Evolutionary conservation across 2,113 vertebrate genomes (phyloP).

Genomic region (Esox niger): DNA sequence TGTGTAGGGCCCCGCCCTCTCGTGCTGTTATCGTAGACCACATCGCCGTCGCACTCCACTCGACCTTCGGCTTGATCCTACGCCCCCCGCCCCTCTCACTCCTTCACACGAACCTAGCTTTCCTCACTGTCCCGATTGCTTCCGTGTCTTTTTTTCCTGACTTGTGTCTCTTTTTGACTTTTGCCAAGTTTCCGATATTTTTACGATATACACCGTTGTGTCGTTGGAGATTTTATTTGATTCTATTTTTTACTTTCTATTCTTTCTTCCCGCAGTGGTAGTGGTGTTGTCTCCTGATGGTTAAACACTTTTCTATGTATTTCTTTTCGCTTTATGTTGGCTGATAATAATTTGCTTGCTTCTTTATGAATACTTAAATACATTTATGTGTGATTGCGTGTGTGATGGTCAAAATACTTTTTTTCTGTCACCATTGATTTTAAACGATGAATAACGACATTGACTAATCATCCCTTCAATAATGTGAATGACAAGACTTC

Average conservation of each 20-base stretch:
- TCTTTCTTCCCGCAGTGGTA: constrained; percentile 32
- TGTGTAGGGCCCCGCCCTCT: constrained; percentile 29
- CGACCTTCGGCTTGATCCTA: no score
- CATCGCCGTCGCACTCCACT: background rate
- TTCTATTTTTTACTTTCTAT: constrained; percentile 8
- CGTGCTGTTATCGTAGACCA: background rate
- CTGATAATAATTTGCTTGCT: constrained; percentile 63
- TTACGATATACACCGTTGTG: constrained; percentile 48
- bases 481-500: constrained; percentile 41
- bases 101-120: constrained; percentile 28
- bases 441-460: constrained; percentile 46
- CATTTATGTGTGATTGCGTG: constrained; percentile 57
- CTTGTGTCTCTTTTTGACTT: constrained; percentile 24
- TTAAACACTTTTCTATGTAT: constrained; percentile 14
- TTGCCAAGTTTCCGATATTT: constrained; percentile 47
- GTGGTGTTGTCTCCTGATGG: constrained; percentile 28
- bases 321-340: constrained; percentile 49
- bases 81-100: constrained; percentile 3
- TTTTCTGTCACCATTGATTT: constrained; percentile 45
- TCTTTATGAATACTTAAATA: constrained; percentile 56
- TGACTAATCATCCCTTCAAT: constrained; percentile 53
- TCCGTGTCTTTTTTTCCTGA: constrained; percentile 41
- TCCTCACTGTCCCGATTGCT: constrained; percentile 25
- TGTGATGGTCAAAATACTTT: constrained; percentile 50
- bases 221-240: constrained; percentile 33